Evolutionary conservation across 2,113 vertebrate species (phyloP).

Genomic region (Chloropsis cyanopogon): DNA sequence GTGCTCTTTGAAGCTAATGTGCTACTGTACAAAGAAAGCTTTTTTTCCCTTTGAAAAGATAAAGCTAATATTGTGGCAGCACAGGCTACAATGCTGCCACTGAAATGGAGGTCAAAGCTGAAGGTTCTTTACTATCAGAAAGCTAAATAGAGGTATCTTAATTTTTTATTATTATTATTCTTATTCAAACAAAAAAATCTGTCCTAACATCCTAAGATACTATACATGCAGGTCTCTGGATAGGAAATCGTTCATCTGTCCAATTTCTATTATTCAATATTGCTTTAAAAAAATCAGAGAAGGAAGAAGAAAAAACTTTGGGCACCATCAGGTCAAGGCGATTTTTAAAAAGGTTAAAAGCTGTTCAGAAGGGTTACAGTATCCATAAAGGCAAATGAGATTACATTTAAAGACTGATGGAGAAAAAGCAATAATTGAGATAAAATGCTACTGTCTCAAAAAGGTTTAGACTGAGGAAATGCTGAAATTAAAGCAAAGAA

Average conservation of each 20-base stretch:
- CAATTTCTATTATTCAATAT: constrained; percentile 73
- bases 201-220: neutral
- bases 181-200: constrained; percentile 65
- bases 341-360: constrained; percentile 86
- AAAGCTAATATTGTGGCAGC: constrained; percentile 67
- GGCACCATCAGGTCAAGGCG: constrained; percentile 78
- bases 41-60: constrained; percentile 62
- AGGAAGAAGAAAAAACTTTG: constrained; percentile 71
- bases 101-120: constrained; percentile 78
- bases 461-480: constrained; percentile 69
- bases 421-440: constrained; percentile 80
- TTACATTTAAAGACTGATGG: constrained; percentile 81
- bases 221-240: neutral
- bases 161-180: constrained; percentile 28
- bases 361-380: constrained; percentile 81
- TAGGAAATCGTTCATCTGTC: constrained; percentile 60
- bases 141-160: constrained; percentile 59
- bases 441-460: constrained; percentile 72
- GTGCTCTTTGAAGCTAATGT: constrained; percentile 74
- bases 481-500: constrained; percentile 65
- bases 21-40: constrained; percentile 73
- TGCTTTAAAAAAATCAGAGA: constrained; percentile 60
- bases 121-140: constrained; percentile 70
- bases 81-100: constrained; percentile 64
- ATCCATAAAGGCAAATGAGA: constrained; percentile 82